Percentiles rank a stretch among this genome's conserved stretches.
phyloP scores from a whole-genome alignment of 2,888 invertebrate genomes.

The Heliconius cydno region DNA sequence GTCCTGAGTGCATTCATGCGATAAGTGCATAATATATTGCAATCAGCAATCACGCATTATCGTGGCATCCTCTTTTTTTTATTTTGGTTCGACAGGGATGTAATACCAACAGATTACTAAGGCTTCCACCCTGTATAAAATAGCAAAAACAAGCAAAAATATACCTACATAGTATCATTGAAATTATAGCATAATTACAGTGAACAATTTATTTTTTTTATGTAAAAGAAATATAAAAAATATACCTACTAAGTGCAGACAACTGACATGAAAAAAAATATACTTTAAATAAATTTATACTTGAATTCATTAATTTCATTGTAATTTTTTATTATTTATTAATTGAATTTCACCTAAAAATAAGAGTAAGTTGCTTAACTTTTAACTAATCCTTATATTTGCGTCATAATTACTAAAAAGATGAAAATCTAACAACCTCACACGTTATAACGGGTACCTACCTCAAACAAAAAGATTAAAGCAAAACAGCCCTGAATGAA shows the following conservation, averaged over 20 bases:
- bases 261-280: too few species aligned
- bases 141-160: too few species aligned
- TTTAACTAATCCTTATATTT: neutral
- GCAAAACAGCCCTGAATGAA: constrained; percentile 60
- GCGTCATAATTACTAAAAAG: neutral
- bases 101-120: constrained; percentile 37
- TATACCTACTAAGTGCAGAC: too few species aligned
- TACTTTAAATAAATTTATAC: neutral
- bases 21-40: constrained; percentile 74
- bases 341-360: neutral
- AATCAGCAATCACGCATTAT: constrained; percentile 75
- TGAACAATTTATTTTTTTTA: too few species aligned
- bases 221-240: too few species aligned
- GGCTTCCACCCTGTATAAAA: neutral
- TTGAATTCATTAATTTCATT: neutral
- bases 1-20: constrained; percentile 68
- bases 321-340: too few species aligned
- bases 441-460: constrained; percentile 7
- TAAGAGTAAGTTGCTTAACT: neutral
- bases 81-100: constrained; percentile 57
- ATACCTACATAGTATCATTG: too few species aligned
- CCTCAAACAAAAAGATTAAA: constrained; percentile 27
- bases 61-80: constrained; percentile 71
- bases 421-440: neutral
- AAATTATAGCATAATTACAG: too few species aligned